phyloP scores from a whole-genome alignment of 2,888 invertebrate species.

The Microctonus hyperodae region DNA sequence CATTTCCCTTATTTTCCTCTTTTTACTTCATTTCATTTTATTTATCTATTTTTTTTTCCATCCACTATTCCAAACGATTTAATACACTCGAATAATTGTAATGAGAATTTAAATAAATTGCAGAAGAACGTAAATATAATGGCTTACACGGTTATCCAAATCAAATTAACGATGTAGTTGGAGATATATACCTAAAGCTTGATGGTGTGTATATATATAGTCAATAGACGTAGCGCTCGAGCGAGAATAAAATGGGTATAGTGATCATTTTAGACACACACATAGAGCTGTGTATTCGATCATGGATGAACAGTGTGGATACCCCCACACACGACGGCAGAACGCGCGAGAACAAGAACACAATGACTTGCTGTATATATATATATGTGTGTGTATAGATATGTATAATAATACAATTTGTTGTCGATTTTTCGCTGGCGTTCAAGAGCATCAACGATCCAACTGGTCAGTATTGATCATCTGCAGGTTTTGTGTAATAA shows the following conservation, averaged over 20 bases:
- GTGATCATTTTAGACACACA: conserved; percentile 4
- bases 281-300: background rate
- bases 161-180: conserved; percentile 18
- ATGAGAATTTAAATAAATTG: background rate
- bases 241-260: conserved; percentile 19
- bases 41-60: background rate
- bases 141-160: conserved; percentile 18
- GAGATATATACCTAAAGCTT: conserved; percentile 2
- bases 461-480: background rate
- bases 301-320: conserved; percentile 19
- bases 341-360: background rate
- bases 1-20: background rate
- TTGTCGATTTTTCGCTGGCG: too few species aligned
- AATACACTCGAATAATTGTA: background rate
- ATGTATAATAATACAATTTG: too few species aligned
- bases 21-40: background rate
- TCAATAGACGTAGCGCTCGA: background rate
- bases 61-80: background rate
- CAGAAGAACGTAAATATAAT: background rate
- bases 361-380: conserved; percentile 17
- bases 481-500: background rate
- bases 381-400: too few species aligned
- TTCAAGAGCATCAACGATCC: background rate
- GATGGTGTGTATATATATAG: background rate
- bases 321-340: conserved; percentile 18